Evolutionary conservation across 2,888 invertebrate species (phyloP), one percentile per base, ranked within the genome.

Genomic region (Bursaphelenchus okinawaensis): DNA sequence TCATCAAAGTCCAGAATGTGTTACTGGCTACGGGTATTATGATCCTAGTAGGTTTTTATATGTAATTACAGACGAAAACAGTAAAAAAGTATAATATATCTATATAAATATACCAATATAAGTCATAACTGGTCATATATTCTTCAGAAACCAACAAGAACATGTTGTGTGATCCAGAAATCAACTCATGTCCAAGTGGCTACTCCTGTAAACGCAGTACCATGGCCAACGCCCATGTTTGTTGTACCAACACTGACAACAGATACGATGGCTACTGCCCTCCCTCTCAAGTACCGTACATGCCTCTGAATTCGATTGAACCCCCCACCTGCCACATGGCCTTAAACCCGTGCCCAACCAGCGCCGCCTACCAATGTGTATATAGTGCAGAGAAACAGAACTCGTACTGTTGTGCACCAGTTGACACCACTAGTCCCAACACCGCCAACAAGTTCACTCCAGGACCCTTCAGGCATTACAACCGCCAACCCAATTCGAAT

Each of bases 271-370:
- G 81, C 28, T 81, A 75, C 63, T 81, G 81, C 50, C 81, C 81
- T 23, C 75, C 76, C 8, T 72, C 78, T 23, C 81, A 81, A 67
- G 72, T 81, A n/a, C 80, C 81, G 24, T 76, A 78, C 63, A 73
- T 75, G 16, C 72, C 71, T 12, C 58, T 55, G 20, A 70, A 72
- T 31, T 62, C 65, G 23, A 22, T 50, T 22, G 60, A 51, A 55
- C 81, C 81, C 23, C 73, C 79, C 51, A 75, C 78, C 6, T 81
- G 81, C 60, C 81, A 81, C 66, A 79, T 80, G 79, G 73, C 74
- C 52, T 66, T 79, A 16, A 77, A 75, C 55, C 81, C 81, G 8
- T 81, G 81, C 55, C 81, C 81, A 20, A 77, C 75, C 4, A 75
- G 65, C 20, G 68, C n/a, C 22, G 76, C 81, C 55, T 81, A 80